Percentiles rank a stretch among this genome's conserved stretches.
phyloP scores from a whole-genome alignment of 2,113 vertebrate species.

The Hiodon tergisus region DNA sequence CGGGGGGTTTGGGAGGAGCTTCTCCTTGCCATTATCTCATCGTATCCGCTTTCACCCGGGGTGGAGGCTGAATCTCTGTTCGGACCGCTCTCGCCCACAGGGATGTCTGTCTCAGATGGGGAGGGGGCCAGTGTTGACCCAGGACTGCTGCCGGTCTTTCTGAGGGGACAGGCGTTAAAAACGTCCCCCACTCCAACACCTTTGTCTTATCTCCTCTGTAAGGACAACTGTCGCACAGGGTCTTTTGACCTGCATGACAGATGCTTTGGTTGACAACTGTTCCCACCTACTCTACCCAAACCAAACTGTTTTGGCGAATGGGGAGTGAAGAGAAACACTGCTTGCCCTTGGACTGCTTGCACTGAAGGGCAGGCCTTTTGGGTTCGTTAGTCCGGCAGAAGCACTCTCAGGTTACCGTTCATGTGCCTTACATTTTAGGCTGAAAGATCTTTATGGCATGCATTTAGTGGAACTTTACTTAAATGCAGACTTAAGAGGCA shows the following conservation, averaged over 20 bases:
- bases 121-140: neutral
- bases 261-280: neutral
- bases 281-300: neutral
- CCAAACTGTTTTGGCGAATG: neutral
- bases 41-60: neutral
- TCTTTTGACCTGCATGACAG: neutral
- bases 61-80: neutral
- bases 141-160: neutral
- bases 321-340: no score
- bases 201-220: neutral
- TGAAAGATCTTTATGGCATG: no score
- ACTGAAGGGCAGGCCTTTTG: no score
- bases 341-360: no score
- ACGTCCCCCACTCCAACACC: neutral
- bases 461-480: no score
- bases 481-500: no score
- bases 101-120: conserved; percentile 11
- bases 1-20: no score
- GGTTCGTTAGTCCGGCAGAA: no score
- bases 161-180: no score
- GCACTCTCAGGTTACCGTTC: no score
- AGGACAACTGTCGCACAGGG: neutral
- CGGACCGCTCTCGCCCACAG: neutral
- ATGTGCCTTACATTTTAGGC: no score
- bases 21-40: neutral